phyloP scores from a whole-genome alignment of 2,888 invertebrate genomes.

The Epinotia demarniana region DNA sequence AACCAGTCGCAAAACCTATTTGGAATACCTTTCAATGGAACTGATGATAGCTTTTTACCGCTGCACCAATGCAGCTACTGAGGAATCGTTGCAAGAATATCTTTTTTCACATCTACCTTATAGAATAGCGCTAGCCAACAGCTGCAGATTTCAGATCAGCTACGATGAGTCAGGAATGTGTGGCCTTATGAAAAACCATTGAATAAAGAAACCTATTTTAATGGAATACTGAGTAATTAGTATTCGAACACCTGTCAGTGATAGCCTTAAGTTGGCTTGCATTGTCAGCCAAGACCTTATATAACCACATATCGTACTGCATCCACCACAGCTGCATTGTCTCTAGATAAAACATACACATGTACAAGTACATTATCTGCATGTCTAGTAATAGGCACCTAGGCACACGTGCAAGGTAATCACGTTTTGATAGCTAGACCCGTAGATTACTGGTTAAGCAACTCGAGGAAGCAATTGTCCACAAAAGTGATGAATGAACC shows the following conservation, averaged over 20 bases:
- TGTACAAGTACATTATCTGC: slow-evolving; percentile 46
- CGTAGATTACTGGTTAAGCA: slow-evolving; percentile 39
- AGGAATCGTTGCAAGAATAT: slow-evolving; percentile 15
- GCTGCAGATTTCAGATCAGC: slow-evolving; percentile 15
- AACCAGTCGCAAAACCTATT: slow-evolving; percentile 34
- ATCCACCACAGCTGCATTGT: slow-evolving; percentile 65
- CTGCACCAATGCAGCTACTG: slow-evolving; percentile 8
- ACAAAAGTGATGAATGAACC: slow-evolving; percentile 46
- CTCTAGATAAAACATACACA: slow-evolving; percentile 60
- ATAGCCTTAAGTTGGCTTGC: slow-evolving; percentile 38
- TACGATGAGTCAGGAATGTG: not conserved
- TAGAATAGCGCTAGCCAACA: not conserved
- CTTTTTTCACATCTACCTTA: not conserved
- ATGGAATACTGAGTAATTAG: slow-evolving; percentile 23
- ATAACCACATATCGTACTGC: slow-evolving; percentile 42
- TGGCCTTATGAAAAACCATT: not conserved
- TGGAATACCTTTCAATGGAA: slow-evolving; percentile 36
- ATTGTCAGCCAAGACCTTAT: slow-evolving; percentile 35
- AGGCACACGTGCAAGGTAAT: slow-evolving; percentile 41
- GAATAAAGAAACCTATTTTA: not conserved
- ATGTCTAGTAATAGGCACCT: slow-evolving; percentile 36
- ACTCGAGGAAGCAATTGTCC: slow-evolving; percentile 40
- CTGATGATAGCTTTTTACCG: slow-evolving; percentile 38
- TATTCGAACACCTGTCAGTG: slow-evolving; percentile 35
- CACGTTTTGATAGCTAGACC: slow-evolving; percentile 40